Percentiles rank a stretch among this genome's conserved stretches.
phyloP scores from a whole-genome alignment of 2,797 vertebrate species.

The Falco berigora region DNA sequence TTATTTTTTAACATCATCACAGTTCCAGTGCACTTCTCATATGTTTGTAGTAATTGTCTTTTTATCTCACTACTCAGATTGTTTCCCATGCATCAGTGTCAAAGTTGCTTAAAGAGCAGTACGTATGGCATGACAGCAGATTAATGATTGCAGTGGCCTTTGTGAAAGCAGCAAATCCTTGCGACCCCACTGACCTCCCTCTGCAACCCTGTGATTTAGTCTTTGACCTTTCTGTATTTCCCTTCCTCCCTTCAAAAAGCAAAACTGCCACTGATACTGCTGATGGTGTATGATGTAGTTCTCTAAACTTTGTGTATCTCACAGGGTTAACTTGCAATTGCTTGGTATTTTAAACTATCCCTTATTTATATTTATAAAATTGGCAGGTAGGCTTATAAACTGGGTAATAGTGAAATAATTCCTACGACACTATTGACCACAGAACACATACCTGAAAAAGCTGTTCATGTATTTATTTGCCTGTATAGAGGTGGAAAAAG shows the following conservation, averaged over 20 bases:
- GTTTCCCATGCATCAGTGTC: slow-evolving; percentile 9
- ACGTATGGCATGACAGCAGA: background rate
- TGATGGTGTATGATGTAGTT: background rate
- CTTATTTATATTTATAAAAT: background rate
- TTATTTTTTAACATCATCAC: background rate
- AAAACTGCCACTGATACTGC: background rate
- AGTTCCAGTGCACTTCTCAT: background rate
- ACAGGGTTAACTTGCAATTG: background rate
- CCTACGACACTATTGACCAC: background rate
- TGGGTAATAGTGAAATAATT: background rate
- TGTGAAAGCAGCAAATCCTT: slow-evolving; percentile 30
- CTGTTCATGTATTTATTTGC: background rate
- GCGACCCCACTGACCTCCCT: background rate
- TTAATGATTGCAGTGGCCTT: slow-evolving; percentile 2
- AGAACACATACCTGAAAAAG: background rate
- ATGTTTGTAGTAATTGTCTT: background rate
- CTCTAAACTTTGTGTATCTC: background rate
- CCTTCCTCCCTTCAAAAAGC: background rate
- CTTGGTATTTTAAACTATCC: background rate
- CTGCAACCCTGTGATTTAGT: background rate
- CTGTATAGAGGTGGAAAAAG: background rate
- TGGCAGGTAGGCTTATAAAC: background rate
- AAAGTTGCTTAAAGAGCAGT: background rate
- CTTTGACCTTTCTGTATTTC: background rate
- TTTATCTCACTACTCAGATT: background rate